These are phyloP conservation scores for Crocidura indochinensis DNA, from an alignment of 2,797 vertebrate species.

Conservation along the genomic window DNA sequence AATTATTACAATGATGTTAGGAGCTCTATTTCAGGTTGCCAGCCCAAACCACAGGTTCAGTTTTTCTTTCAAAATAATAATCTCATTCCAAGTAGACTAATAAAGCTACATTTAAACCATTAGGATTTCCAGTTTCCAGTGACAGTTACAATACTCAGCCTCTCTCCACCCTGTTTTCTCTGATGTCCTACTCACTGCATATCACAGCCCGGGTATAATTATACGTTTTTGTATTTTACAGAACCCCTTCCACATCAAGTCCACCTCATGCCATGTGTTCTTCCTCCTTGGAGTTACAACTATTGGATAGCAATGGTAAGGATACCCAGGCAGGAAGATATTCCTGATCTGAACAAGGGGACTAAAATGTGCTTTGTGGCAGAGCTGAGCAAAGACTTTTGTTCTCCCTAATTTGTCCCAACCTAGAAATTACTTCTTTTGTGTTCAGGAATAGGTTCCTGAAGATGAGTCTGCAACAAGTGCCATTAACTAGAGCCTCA, in stretches of 20 bases:
- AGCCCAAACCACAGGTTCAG: background rate
- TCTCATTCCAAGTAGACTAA: background rate
- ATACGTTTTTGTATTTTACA: slow-evolving; percentile 35
- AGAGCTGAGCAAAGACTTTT: background rate
- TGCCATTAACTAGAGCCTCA: no score
- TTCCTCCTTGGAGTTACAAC: background rate
- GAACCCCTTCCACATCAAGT: background rate
- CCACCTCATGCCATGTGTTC: no score
- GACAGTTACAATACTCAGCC: background rate
- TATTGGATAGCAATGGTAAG: background rate
- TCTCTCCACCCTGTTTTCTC: background rate
- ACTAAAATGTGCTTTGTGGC: background rate
- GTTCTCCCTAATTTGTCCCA: background rate
- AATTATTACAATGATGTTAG: background rate
- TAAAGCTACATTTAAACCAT: background rate
- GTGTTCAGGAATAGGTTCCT: background rate
- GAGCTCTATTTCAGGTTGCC: background rate
- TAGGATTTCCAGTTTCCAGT: background rate
- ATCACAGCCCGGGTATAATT: background rate
- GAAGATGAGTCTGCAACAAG: background rate
- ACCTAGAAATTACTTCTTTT: background rate
- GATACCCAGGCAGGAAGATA: background rate
- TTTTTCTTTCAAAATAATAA: background rate
- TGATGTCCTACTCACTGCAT: background rate
- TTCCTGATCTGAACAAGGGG: background rate